These are phyloP conservation scores for Mythimna albipuncta DNA, from an alignment of 2,888 invertebrate species.

Conservation along the genomic window DNA sequence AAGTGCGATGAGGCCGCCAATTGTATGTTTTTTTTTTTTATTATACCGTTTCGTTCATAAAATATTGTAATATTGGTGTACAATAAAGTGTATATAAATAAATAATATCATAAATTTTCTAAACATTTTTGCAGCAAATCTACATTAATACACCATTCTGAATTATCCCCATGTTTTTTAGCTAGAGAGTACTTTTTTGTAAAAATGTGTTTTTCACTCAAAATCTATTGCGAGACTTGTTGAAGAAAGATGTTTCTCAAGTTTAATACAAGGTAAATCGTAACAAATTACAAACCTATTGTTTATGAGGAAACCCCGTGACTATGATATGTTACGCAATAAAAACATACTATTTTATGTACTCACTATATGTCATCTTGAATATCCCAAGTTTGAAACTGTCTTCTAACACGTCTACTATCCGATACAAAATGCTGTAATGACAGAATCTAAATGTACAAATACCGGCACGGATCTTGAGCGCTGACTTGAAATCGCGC, in stretches of 20 bases:
- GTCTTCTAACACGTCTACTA: constrained; percentile 21
- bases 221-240: neutral
- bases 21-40: too few species aligned
- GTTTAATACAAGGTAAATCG: constrained; percentile 17
- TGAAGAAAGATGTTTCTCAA: neutral
- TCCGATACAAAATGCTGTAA: neutral
- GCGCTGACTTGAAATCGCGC: too few species aligned
- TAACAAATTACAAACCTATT: constrained; percentile 8
- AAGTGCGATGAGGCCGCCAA: too few species aligned
- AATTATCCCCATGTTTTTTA: too few species aligned
- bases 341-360: constrained; percentile 1
- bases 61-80: too few species aligned
- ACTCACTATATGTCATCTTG: constrained; percentile 14
- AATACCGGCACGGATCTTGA: too few species aligned
- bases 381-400: constrained; percentile 24
- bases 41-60: too few species aligned
- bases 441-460: too few species aligned
- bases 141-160: too few species aligned
- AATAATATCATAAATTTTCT: too few species aligned
- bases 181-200: neutral
- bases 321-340: constrained; percentile 18
- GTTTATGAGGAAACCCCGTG: constrained; percentile 27
- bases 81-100: too few species aligned
- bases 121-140: too few species aligned
- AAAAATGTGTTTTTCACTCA: neutral